phyloP scores from a whole-genome alignment of 2,113 vertebrate species.

The Ibidorhyncha struthersii region DNA sequence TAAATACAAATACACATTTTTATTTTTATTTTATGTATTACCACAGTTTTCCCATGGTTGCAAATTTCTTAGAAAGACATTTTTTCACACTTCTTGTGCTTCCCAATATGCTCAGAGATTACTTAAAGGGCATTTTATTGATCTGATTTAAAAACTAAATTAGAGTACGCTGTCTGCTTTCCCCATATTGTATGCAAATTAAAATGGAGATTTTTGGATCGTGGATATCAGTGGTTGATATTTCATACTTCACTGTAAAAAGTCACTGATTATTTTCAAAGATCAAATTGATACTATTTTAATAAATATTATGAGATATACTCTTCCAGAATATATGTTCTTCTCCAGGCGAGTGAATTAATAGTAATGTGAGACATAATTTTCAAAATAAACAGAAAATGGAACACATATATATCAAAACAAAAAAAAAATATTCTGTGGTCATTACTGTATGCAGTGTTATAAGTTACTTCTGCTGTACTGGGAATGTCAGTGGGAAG shows the following conservation, averaged over 20 bases:
- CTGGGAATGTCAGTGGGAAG: background rate
- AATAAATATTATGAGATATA: slow-evolving; percentile 5
- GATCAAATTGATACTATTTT: slow-evolving; percentile 24
- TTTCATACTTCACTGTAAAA: slow-evolving; percentile 33
- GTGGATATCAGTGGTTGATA: slow-evolving; percentile 1
- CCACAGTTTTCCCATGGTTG: background rate
- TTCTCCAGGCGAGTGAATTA: background rate
- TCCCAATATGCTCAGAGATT: background rate
- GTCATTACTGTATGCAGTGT: background rate
- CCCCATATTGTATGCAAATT: slow-evolving; percentile 11
- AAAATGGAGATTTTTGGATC: background rate
- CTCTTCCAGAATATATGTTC: background rate
- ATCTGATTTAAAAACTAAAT: slow-evolving; percentile 15
- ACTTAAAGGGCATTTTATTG: slow-evolving; percentile 1
- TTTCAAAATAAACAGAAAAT: slow-evolving; percentile 28
- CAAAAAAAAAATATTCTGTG: background rate
- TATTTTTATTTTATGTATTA: background rate
- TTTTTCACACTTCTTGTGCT: background rate
- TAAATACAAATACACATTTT: background rate
- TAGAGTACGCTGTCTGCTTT: background rate
- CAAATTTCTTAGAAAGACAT: background rate
- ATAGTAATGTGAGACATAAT: background rate
- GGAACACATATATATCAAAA: background rate
- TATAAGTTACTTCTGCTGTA: background rate
- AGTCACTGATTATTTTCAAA: slow-evolving; percentile 26